phyloP scores from a whole-genome alignment of 2,797 vertebrate genomes.

The Pangasius larnaudii region DNA sequence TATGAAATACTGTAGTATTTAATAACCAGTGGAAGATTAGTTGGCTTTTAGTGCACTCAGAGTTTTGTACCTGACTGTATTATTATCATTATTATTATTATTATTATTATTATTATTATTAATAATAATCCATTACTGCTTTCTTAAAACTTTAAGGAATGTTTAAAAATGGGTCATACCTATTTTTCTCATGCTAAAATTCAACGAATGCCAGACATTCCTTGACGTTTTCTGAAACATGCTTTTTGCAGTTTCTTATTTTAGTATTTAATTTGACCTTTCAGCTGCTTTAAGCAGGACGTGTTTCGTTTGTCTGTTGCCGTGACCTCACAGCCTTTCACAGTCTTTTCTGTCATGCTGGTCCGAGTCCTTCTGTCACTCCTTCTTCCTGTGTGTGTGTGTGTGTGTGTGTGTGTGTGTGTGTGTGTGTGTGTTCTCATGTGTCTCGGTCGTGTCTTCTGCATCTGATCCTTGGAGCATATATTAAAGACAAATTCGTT shows the following conservation, averaged over 20 bases:
- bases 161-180: slow-evolving; percentile 37
- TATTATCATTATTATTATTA: slow-evolving; percentile 52
- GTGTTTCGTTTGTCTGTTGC: background rate
- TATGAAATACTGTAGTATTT: background rate
- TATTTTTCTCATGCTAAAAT: background rate
- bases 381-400: background rate
- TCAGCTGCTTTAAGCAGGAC: background rate
- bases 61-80: slow-evolving; percentile 55
- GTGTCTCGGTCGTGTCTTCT: background rate
- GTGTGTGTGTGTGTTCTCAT: background rate
- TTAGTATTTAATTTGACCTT: slow-evolving; percentile 40
- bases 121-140: slow-evolving; percentile 51
- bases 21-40: background rate
- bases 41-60: background rate
- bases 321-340: slow-evolving; percentile 8
- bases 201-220: slow-evolving; percentile 56
- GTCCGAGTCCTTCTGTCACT: background rate
- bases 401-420: background rate
- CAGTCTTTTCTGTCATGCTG: background rate
- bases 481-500: background rate
- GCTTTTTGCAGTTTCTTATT: slow-evolving; percentile 36
- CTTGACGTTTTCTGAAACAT: slow-evolving; percentile 72
- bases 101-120: slow-evolving; percentile 72
- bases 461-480: slow-evolving; percentile 17
- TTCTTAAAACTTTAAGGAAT: slow-evolving; percentile 77